Base-by-base conservation (phyloP, 2,888 invertebrate genomes). In the Amaurobius ferox region DNA sequence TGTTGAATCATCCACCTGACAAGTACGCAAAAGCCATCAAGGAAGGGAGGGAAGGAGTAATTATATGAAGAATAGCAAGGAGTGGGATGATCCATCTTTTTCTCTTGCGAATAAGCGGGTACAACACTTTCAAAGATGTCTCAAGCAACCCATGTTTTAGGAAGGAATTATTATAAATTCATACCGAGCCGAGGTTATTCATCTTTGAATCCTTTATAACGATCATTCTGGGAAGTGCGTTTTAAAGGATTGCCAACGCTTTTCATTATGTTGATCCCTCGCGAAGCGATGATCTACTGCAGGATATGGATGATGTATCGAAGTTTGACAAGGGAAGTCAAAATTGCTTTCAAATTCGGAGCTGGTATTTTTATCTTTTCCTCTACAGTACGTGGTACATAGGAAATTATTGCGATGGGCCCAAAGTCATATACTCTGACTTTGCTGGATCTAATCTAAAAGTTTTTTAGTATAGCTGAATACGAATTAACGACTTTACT, bases 41-140 rank as follows among this genome's bases (percentile, higher is more conserved):
- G 23, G 5, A 23, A 23, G 55, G 55, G 55, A 3, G 1, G 55
- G 55, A 55, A 55, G 23, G 55, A 55, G 55, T 55, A 55, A 55
- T 55, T 55, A 55, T 55, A 55, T 55, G 23, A 55, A 55, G 55
- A 55, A 55, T 55, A 23, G 19, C 23, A 23, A 55, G 55, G 55
- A 55, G 55, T 55, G 55, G 55, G 23, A 55, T 55, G 16, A 55
- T 55, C 55, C 55, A 55, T 55, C 55, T 55, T 55, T 55, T n/a
- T 11, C 55, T n/a, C 23, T 16, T 3, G 23, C 23, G 55, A 55
- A 55, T 55, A 55, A 23, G 55, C 19, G 55, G 55, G 23, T 55
- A 55, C 5, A 55, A 55, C 13, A 55, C 23, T 16, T 23, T 23
- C 2, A 55, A 35, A 23, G 23, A 23, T n/a, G 19, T 23, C 23